Percentiles rank a stretch among this genome's conserved stretches.
phyloP scores from a whole-genome alignment of 2,797 vertebrate genomes.

The Erethizon dorsatum region DNA sequence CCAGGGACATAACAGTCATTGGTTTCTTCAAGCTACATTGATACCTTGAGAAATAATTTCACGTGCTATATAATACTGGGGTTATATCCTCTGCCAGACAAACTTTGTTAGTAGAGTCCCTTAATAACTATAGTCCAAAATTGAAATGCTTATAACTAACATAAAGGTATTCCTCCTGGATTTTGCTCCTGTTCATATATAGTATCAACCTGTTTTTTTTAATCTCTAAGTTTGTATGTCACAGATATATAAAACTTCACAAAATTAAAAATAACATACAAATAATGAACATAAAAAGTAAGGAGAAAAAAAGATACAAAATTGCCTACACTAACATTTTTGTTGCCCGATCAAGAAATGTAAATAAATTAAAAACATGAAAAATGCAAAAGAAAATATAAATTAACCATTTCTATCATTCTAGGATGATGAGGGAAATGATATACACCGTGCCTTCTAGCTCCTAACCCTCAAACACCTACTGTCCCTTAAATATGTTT shows the following conservation, averaged over 20 bases:
- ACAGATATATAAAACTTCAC: background rate
- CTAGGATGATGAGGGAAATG: background rate
- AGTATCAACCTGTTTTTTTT: conserved; percentile 17
- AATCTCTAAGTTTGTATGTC: conserved; percentile 9
- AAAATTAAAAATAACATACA: conserved; percentile 2
- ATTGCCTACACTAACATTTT: background rate
- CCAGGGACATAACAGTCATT: background rate
- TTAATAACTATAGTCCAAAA: conserved; percentile 39
- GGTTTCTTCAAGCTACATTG: background rate
- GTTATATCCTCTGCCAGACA: background rate
- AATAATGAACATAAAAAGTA: background rate
- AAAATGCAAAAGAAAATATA: background rate
- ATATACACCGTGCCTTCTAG: background rate
- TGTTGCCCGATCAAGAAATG: background rate
- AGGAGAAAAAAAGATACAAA: background rate
- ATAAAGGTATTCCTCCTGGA: background rate
- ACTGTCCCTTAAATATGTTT: background rate
- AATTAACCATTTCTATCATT: background rate
- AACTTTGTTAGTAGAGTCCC: background rate
- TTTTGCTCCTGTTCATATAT: background rate
- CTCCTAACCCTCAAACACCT: background rate
- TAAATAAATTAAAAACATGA: background rate
- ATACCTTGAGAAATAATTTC: background rate
- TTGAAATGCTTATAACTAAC: background rate
- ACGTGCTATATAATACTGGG: background rate